These are phyloP conservation scores for Podarcis lilfordi DNA, from an alignment of 2,797 vertebrate genomes.

Conservation along the genomic window DNA sequence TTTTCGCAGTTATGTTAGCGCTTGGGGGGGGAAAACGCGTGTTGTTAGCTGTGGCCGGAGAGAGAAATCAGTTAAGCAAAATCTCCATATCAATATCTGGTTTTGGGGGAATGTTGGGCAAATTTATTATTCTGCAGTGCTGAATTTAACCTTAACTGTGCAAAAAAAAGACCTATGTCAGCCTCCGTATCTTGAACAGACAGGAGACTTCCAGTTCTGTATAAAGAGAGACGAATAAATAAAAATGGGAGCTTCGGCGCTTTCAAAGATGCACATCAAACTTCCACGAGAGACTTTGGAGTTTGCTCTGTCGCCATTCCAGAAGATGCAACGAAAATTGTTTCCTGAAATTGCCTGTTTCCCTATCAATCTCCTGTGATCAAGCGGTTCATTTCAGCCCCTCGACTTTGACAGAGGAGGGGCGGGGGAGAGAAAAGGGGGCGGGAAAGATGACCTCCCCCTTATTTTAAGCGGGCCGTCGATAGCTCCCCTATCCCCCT, in stretches of 20 bases:
- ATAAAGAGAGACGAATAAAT: neutral
- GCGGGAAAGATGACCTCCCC: constrained; percentile 19
- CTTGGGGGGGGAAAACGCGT: neutral
- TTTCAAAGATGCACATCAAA: constrained; percentile 22
- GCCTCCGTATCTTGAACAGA: neutral
- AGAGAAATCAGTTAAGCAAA: neutral
- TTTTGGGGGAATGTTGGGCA: too few relatives aligned
- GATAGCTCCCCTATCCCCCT: neutral
- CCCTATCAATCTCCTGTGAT: constrained; percentile 46
- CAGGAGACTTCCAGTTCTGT: neutral
- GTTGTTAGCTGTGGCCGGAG: neutral
- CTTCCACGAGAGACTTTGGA: constrained; percentile 53
- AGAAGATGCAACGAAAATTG: constrained; percentile 28
- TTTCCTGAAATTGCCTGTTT: constrained; percentile 36
- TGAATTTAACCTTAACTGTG: constrained; percentile 21
- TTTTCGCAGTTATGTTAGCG: neutral
- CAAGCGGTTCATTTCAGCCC: constrained; percentile 8
- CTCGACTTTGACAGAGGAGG: neutral
- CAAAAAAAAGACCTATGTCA: neutral
- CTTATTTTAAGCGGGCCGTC: constrained; percentile 7
- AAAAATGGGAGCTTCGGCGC: neutral
- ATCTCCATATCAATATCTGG: rapidly evolving
- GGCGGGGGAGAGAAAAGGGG: neutral
- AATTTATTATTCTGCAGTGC: neutral
- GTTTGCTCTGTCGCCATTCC: neutral